Base-by-base conservation (phyloP, 2,797 vertebrate species). In the Cercopithecus mitis region DNA sequence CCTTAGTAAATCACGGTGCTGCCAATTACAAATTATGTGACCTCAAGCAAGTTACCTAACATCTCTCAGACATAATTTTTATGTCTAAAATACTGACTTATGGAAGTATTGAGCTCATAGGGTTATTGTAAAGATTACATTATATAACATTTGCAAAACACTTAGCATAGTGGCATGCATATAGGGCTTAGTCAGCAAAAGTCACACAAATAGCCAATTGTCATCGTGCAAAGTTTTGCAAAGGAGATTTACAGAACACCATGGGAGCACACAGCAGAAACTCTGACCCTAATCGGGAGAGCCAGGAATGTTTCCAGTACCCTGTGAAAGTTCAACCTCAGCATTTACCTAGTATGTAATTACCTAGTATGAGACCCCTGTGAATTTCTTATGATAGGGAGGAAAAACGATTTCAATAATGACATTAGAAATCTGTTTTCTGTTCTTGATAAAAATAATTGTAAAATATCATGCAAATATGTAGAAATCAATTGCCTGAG, bases 41-140 rank as follows among this genome's bases (percentile, higher is more conserved):
- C 58, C 77, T 52, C 30, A 27, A 85, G 25, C 24, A 77, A 72
- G 41, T 7, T 73, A 79, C 12, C 17, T 84, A 39, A 39, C 4
- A 45, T 43, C 30, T 58, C 20, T 86, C 24, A 58, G 57, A 79
- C 2, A 52, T 14, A 52, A 39, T 87, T 91, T 95, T 79, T 19
- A 88, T 87, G 79, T 93, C 76, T 84, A 24, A 47, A 19, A 25
- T 79, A 84, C 39, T 87, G 67, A 93, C 17, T 95, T 95, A 77
- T 70, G 20, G 77, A 82, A 77, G 20, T 82, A 67, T 45, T 1
- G 9, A 91, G 70, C 15, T 86, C 9, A 9, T n/a, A 64, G 30
- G 9, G n/a, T 86, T 72, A 24, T 64, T 57, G 17, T 52, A 39
- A 85, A 89, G 43, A 80, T 86, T 84, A 19, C 50, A 55, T 88